Evolutionary conservation across 1,140 invertebrate species (phyloP).

Genomic region (Achroia grisella): DNA sequence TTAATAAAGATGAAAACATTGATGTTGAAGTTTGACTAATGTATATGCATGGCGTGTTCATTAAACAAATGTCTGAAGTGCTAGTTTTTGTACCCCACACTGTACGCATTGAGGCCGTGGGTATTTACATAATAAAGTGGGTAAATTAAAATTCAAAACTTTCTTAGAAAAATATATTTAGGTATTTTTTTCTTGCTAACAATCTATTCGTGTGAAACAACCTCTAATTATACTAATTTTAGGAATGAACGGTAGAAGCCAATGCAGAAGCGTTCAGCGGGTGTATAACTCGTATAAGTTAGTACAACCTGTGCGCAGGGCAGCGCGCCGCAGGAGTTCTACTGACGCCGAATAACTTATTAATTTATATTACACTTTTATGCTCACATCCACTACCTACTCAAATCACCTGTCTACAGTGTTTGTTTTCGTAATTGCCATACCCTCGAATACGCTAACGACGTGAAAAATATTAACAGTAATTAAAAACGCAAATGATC

Average conservation of each 20-base stretch:
- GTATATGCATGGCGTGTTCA: too few species aligned
- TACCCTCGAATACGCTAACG: conserved; percentile 48
- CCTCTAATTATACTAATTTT: too few species aligned
- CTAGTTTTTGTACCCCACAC: not conserved
- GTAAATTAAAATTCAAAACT: too few species aligned
- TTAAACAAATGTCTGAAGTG: not conserved
- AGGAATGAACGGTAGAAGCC: not conserved
- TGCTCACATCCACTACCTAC: conserved; percentile 41
- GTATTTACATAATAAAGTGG: not conserved
- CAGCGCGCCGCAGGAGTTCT: conserved; percentile 37
- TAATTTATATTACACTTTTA: conserved; percentile 61
- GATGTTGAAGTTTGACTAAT: too few species aligned
- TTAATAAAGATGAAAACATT: too few species aligned
- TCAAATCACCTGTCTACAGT: conserved; percentile 52
- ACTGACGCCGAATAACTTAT: conserved; percentile 48
- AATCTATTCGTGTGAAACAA: too few species aligned
- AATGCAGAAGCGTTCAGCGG: conserved; percentile 6
- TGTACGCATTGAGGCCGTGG: not conserved
- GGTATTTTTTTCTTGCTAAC: too few species aligned
- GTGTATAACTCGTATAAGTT: conserved; percentile 3
- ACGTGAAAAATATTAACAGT: conserved; percentile 60
- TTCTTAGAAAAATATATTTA: too few species aligned
- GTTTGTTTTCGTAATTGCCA: conserved; percentile 51
- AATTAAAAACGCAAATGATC: conserved; percentile 59
- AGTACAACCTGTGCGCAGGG: conserved; percentile 2